These are phyloP conservation scores for Grammatotria lemairii DNA, from an alignment of 2,113 vertebrate genomes.

Conservation along the genomic window DNA sequence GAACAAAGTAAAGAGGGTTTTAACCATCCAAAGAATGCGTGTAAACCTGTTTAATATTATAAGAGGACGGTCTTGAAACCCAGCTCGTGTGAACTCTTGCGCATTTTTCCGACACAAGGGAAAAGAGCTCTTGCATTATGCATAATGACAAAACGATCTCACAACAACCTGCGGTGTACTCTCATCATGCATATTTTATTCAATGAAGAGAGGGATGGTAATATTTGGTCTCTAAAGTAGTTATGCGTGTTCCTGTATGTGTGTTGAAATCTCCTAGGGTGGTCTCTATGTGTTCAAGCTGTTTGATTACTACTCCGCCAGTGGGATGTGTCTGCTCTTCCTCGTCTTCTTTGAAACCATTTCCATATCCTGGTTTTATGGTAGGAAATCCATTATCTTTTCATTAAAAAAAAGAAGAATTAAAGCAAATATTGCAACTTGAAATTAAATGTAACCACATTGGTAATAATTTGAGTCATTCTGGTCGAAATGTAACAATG, in stretches of 20 bases:
- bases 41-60: neutral
- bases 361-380: conserved; percentile 89
- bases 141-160: neutral
- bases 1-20: neutral
- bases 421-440: neutral
- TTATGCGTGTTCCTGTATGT: neutral
- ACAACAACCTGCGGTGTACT: conserved; percentile 3
- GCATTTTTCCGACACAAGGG: neutral
- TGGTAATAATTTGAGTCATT: neutral
- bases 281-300: conserved; percentile 90
- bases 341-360: conserved; percentile 90
- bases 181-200: conserved; percentile 15
- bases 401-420: neutral
- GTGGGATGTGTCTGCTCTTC: conserved; percentile 88
- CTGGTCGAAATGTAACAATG: neutral
- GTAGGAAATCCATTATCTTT: conserved; percentile 56
- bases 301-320: conserved; percentile 92
- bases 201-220: neutral
- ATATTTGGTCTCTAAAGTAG: conserved; percentile 2
- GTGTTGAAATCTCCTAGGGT: conserved; percentile 68
- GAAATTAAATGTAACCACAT: neutral
- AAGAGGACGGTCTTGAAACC: neutral
- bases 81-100: neutral
- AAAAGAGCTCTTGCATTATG: neutral
- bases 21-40: neutral